Percentiles rank a stretch among this genome's conserved stretches.
Conservation (phyloP, 2,888 invertebrate species). For the Hydroisotoma schaefferi region DNA sequence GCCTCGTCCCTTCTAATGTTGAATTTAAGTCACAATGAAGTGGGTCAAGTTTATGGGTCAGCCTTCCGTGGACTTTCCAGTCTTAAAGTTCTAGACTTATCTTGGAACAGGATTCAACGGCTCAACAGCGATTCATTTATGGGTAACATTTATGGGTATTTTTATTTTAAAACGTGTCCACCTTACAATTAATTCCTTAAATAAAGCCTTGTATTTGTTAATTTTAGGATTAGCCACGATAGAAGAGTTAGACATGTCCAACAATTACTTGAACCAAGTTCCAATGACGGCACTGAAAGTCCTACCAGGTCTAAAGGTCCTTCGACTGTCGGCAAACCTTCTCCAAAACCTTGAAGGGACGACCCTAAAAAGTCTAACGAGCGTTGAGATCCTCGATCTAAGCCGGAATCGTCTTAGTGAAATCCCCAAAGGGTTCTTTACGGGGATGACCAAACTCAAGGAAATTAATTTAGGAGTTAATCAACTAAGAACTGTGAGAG, state of each 20-base stretch:
- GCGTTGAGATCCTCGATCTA: slow-evolving; percentile 72
- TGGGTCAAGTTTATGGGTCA: slow-evolving; percentile 70
- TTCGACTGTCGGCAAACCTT: slow-evolving; percentile 81
- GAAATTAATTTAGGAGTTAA: slow-evolving; percentile 81
- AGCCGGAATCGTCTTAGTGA: slow-evolving; percentile 80
- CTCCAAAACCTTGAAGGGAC: slow-evolving; percentile 76
- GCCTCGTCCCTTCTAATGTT: slow-evolving; percentile 69
- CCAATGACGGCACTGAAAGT: slow-evolving; percentile 72
- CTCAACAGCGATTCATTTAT: slow-evolving; percentile 82
- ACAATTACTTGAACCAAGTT: slow-evolving; percentile 79
- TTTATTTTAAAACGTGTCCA: no score
- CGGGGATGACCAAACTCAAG: slow-evolving; percentile 66
- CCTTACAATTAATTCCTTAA: no score
- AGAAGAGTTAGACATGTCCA: slow-evolving; percentile 75
- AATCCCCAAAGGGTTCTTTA: slow-evolving; percentile 76
- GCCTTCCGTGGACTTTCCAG: slow-evolving; percentile 67
- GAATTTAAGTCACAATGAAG: slow-evolving; percentile 74
- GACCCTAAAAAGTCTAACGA: slow-evolving; percentile 64
- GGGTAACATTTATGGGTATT: slow-evolving; percentile 51
- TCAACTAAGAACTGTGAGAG: slow-evolving; percentile 75
- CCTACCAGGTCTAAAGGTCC: slow-evolving; percentile 65
- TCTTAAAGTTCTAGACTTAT: slow-evolving; percentile 67
- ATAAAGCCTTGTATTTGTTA: not conserved
- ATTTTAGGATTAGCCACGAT: slow-evolving; percentile 65
- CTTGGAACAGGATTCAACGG: slow-evolving; percentile 72